A percentile compares a stretch with the other conserved stretches of the same genome.
These are phyloP conservation scores for Megalops atlanticus DNA, from an alignment of 2,113 vertebrate species.

Conservation along the genomic window DNA sequence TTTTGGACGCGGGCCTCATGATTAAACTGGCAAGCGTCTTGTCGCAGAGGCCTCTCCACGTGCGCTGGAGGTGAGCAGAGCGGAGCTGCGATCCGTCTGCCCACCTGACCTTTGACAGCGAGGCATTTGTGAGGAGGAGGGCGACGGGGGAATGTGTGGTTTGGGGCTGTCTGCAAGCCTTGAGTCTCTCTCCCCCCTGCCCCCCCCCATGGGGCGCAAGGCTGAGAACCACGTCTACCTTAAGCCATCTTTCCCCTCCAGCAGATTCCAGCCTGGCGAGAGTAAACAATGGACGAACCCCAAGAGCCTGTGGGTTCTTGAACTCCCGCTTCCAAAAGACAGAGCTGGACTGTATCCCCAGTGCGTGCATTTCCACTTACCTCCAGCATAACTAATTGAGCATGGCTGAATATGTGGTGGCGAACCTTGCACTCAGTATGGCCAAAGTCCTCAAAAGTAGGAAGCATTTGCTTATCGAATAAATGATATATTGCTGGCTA, in stretches of 20 bases:
- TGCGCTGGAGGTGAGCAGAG: slow-evolving; percentile 17
- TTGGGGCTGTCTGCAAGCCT: slow-evolving; percentile 46
- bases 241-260: neutral
- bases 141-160: slow-evolving; percentile 55
- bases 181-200: slow-evolving; percentile 28
- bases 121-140: slow-evolving; percentile 61
- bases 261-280: neutral
- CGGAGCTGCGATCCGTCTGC: slow-evolving; percentile 29
- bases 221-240: slow-evolving; percentile 21
- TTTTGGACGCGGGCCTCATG: slow-evolving; percentile 26
- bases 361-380: too few species aligned
- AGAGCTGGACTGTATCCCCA: too few species aligned
- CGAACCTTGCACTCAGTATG: too few species aligned
- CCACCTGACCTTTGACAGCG: slow-evolving; percentile 60
- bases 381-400: neutral
- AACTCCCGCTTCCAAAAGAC: neutral
- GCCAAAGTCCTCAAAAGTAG: too few species aligned
- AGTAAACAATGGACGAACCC: slow-evolving; percentile 2
- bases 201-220: slow-evolving; percentile 21
- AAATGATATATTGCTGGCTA: too few species aligned
- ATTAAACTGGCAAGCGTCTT: slow-evolving; percentile 41
- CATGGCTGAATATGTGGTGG: too few species aligned
- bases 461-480: too few species aligned
- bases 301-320: slow-evolving; percentile 6
- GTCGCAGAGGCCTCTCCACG: slow-evolving; percentile 11